Conservation (phyloP, 2,888 invertebrate genomes). For the Leptopilina drosophilae region DNA sequence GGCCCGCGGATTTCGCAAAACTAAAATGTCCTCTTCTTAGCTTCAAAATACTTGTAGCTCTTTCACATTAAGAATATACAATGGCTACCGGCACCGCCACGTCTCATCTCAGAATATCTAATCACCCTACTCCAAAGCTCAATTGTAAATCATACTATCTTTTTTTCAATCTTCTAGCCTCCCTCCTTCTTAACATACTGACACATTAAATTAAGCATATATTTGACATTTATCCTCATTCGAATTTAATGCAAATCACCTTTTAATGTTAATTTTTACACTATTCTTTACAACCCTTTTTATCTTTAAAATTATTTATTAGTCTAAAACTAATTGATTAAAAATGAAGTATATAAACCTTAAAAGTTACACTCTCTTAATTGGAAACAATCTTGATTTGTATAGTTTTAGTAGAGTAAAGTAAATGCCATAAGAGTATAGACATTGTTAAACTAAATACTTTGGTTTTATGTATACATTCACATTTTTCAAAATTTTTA, state of each 20-base stretch:
- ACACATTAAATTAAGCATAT: conserved; percentile 1
- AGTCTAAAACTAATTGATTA: no score
- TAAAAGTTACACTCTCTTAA: not conserved
- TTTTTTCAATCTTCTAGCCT: no score
- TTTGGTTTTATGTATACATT: not conserved
- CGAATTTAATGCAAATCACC: conserved; percentile 1
- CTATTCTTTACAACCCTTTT: not conserved
- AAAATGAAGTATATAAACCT: not conserved
- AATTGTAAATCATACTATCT: conserved; percentile 56
- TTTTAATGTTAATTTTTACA: not conserved
- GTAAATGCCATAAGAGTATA: no score
- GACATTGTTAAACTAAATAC: not conserved
- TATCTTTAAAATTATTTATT: no score
- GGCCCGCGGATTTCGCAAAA: conserved; percentile 60
- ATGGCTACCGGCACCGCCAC: conserved; percentile 70
- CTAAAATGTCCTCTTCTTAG: conserved; percentile 65
- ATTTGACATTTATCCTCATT: conserved; percentile 25
- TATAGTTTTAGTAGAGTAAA: no score
- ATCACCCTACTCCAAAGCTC: conserved; percentile 70
- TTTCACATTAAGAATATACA: conserved; percentile 53
- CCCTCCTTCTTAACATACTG: not conserved
- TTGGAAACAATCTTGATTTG: no score
- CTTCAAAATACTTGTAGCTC: conserved; percentile 18
- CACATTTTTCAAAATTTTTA: not conserved
- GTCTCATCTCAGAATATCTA: conserved; percentile 71